Base-by-base conservation (phyloP, 2,888 invertebrate species). In the Thera britannica region DNA sequence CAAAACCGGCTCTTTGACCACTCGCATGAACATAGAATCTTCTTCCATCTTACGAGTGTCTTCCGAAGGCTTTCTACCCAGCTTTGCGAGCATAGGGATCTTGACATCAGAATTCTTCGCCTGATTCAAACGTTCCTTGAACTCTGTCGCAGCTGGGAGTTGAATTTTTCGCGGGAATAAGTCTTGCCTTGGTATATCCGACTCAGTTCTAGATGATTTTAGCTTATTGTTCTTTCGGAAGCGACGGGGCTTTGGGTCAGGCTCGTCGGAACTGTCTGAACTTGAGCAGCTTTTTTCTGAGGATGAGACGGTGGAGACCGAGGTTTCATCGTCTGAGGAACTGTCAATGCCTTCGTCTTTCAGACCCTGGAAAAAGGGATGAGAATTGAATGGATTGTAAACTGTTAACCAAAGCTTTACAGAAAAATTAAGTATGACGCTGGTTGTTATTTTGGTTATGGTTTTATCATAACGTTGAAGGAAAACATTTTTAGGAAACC, bases 301-400 rank as follows among this genome's bases (percentile, higher is more conserved):
- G 2, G 94, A 94, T 3, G 93, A 92, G 3, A 91, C 90, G 71
- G 85, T 90, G 58, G 92, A 90, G 1, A 88, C 87, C 0, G 93
- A 89, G 5, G 93, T 90, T 70, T 94, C 94, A 63, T 94, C 94
- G 63, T 94, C 94, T 2, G 94, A 94, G 38, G 94, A 94, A 72
- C 94, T 94, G 80, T 94, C 94, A 72, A 94, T 94, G 68, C 94
- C 94, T 81, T 94, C 94, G 76, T 94, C 94, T 82, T 94, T 94
- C 2, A 94, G 84, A 72, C 94, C 94, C 94, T 94, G 83, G 3
- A 85, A 84, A 63, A 48, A 69, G 71, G 72, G 56, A 58, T 56
- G 49, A 72, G 12, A 49, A 12, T 60, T 64, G 12, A 65, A 55
- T 55, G n/a, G 11, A 4, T 38, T 59, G 58, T 36, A n/a, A 23